Base-by-base conservation (phyloP, 2,888 invertebrate genomes). In the Oscheius sp. region DNA sequence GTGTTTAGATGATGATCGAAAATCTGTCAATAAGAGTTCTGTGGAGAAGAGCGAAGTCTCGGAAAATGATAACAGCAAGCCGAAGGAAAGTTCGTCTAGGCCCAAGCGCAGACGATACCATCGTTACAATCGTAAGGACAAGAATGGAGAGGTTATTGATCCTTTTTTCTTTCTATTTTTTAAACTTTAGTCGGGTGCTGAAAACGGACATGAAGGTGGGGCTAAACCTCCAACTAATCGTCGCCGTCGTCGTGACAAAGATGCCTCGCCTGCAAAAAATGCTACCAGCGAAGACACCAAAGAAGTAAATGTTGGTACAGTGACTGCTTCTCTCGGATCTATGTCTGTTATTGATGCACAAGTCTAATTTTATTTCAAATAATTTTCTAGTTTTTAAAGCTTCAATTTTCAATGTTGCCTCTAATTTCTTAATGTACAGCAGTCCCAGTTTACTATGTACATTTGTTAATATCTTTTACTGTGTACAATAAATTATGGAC, bases 81-180 rank as follows among this genome's bases (percentile, higher is more conserved):
- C 47, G 6, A 47, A 47, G 47, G 17, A 47, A 47, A 47, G 17
- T n/a, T n/a, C n/a, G n/a, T n/a, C n/a, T n/a, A 54, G 54, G 8
- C 17, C 30, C 12, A 30, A 32, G 17, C 54, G 54, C 30, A 17
- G 33, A n/a, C n/a, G n/a, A n/a, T n/a, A n/a, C 30, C 33, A 32
- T 54, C 47, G 47, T 47, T 47, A 17, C 41, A 14, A 47, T 9
- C 47, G 47, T 12, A 47, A 47, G 20, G 12, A 20, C 12, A 4
- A 14, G 20, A 6, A 47, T 47, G 22, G 2, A 24, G 47, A 47
- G 3, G 47, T 22, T 17, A 12, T 44, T 17, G 17, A 22, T 47
- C 12, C 20, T 22, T 47, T 41, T 41, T 41, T 12, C 2, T 41
- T 41, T 3, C 4, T 41, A 20, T 3, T 41, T n/a, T n/a, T n/a